Evolutionary conservation across 2,113 vertebrate species (phyloP).

Genomic region (Oncorhynchus mykiss): DNA sequence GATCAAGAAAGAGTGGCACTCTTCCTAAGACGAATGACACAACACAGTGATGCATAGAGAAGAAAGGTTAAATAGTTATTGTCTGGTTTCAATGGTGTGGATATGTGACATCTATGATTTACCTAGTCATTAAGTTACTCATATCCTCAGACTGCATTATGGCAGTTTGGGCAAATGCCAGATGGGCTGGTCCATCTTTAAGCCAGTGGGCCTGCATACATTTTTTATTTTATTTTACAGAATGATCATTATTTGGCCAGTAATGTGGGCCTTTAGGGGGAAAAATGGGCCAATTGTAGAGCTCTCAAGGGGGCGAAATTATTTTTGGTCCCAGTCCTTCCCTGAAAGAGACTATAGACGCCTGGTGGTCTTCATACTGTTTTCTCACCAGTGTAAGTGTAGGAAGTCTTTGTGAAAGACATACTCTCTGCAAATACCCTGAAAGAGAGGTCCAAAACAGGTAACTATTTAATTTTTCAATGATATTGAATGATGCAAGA

Average conservation of each 20-base stretch:
- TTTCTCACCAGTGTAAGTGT: slow-evolving; percentile 11
- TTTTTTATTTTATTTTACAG: background rate
- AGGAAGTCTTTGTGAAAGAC: background rate
- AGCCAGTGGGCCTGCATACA: too few relatives aligned
- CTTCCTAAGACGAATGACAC: background rate
- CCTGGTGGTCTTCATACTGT: background rate
- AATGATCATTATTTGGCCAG: background rate
- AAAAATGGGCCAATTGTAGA: too few relatives aligned
- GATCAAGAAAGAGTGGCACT: background rate
- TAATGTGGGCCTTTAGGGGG: too few relatives aligned
- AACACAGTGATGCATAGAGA: background rate
- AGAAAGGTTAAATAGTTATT: background rate
- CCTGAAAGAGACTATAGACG: background rate
- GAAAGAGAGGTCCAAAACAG: background rate
- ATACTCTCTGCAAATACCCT: background rate
- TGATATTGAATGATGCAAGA: background rate
- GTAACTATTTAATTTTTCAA: too few relatives aligned
- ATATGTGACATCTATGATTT: background rate
- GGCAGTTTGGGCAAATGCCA: too few relatives aligned
- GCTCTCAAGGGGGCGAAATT: too few relatives aligned
- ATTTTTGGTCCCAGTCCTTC: background rate
- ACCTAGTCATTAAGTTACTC: too few relatives aligned
- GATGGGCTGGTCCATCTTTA: too few relatives aligned
- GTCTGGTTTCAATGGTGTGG: background rate
- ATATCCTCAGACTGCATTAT: too few relatives aligned